A percentile compares a stretch with the other conserved stretches of the same genome.
Conservation (phyloP, 2,888 invertebrate species). For the Ditylenchus weischeri region DNA sequence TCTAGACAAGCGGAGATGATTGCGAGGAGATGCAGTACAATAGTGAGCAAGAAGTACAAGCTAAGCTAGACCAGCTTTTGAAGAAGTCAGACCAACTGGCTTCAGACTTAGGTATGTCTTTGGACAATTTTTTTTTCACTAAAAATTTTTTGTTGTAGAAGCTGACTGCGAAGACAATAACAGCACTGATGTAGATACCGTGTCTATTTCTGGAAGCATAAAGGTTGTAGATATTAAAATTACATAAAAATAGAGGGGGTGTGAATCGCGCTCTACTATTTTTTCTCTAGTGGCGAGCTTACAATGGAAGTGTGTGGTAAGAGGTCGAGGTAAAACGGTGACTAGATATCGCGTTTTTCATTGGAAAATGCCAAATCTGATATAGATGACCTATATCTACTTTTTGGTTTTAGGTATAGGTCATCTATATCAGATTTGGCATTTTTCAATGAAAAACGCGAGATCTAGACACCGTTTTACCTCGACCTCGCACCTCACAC, state of each 20-base stretch:
- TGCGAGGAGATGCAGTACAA: constrained; percentile 21
- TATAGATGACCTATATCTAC: too few species aligned
- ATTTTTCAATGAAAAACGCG: too few species aligned
- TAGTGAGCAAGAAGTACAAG: constrained; percentile 21
- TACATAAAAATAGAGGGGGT: not conserved
- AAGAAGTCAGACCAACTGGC: constrained; percentile 27
- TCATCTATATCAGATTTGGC: too few species aligned
- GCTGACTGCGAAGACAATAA: constrained; percentile 41
- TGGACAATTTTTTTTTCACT: not conserved
- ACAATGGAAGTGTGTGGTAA: too few species aligned
- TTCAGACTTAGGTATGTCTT: constrained; percentile 27
- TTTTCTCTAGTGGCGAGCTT: too few species aligned
- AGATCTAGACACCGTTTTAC: too few species aligned
- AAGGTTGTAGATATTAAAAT: constrained; percentile 22
- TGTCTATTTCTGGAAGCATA: constrained; percentile 35
- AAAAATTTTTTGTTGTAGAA: constrained; percentile 17
- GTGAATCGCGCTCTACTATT: not conserved
- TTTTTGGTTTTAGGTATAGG: too few species aligned
- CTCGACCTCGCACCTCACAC: too few species aligned
- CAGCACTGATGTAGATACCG: constrained; percentile 34
- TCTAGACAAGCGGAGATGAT: constrained; percentile 34
- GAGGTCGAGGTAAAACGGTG: too few species aligned
- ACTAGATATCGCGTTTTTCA: too few species aligned
- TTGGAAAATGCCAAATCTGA: too few species aligned
- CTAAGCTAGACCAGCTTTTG: constrained; percentile 29